Evolutionary conservation across 1,140 invertebrate genomes (phyloP), one percentile per base, ranked within the genome.

Genomic region (Ceratitis capitata): DNA sequence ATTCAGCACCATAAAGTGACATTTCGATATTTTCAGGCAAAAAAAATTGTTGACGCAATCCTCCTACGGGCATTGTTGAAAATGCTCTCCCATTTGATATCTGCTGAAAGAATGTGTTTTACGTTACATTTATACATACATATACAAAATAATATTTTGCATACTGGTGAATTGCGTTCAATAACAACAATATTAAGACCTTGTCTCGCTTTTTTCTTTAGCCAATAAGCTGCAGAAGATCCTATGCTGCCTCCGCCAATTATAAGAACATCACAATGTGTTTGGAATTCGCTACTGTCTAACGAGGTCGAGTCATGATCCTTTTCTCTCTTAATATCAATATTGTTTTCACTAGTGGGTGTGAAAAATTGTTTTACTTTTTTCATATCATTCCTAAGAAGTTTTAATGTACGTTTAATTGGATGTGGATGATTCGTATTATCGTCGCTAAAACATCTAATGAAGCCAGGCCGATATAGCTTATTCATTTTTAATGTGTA

Each of bases 191-290:
- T 94, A 85, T 93, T 94, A 9, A 97, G 91, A 88, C 95, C 94
- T 51, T 94, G 92, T n/a, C 93, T 88, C 87, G 95, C 94, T 89
- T 95, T 94, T 87, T 96, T 92, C 92, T 98, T 98, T 1, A 99
- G 88, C 95, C 95, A 99, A 92, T 97, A 99, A 0, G 98, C 98
- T 84, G 96, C 95, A 0, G 98, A 95, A 42, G 97, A 96, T 0
- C 98, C 99, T 47, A 99, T 95, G 1, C 96, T 94, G 56, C 98
- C 98, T 64, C 98, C 98, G 19, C 99, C 98, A 88, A 99, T 96
- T 69, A 99, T 95, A 26, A 83, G 82, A 53, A 83, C 19, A 35
- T 83, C 82, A 53, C 82, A 83, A 53, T 83, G 82, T 51, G 82
- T 51, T 19, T 83, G 82, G 32, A 83, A 83, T 26, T 83, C 82